Conservation (phyloP, 1,140 invertebrate genomes). For the Hypothenemus hampei region DNA sequence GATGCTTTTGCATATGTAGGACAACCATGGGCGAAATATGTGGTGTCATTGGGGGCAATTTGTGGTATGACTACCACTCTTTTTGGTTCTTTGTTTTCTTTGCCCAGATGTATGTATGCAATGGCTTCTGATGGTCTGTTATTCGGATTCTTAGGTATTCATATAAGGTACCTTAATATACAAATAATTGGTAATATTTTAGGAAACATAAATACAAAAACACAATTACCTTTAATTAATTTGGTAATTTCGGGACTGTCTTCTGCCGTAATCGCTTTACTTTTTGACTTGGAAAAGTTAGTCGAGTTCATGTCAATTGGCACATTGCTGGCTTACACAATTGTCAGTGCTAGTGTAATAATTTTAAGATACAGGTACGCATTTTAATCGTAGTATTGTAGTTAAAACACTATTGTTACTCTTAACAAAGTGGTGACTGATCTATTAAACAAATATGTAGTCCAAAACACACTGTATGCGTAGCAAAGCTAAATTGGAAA, state of each 20-base stretch:
- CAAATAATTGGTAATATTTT: not conserved
- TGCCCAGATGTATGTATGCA: constrained; percentile 76
- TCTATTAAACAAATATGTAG: too few species aligned
- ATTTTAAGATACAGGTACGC: constrained; percentile 68
- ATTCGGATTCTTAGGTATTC: constrained; percentile 62
- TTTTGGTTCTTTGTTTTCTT: constrained; percentile 76
- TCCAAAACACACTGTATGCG: too few species aligned
- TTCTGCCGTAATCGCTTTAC: constrained; percentile 72
- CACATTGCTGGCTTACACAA: constrained; percentile 84
- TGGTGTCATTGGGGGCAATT: constrained; percentile 80
- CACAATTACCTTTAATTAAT: constrained; percentile 78
- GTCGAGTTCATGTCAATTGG: constrained; percentile 95
- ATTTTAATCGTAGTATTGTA: too few species aligned
- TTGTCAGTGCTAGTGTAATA: constrained; percentile 84
- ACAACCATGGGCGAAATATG: constrained; percentile 79
- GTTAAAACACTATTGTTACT: constrained; percentile 1
- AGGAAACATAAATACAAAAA: constrained; percentile 66
- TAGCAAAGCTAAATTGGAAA: not conserved
- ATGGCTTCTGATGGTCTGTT: constrained; percentile 86
- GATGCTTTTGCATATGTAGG: constrained; percentile 72
- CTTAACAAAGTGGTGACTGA: too few species aligned
- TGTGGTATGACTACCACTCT: constrained; percentile 87
- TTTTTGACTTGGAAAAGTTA: constrained; percentile 85
- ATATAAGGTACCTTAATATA: not conserved
- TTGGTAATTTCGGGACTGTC: constrained; percentile 72